Evolutionary conservation across 2,797 vertebrate genomes (phyloP).

Genomic region (Coregonus suidteri): DNA sequence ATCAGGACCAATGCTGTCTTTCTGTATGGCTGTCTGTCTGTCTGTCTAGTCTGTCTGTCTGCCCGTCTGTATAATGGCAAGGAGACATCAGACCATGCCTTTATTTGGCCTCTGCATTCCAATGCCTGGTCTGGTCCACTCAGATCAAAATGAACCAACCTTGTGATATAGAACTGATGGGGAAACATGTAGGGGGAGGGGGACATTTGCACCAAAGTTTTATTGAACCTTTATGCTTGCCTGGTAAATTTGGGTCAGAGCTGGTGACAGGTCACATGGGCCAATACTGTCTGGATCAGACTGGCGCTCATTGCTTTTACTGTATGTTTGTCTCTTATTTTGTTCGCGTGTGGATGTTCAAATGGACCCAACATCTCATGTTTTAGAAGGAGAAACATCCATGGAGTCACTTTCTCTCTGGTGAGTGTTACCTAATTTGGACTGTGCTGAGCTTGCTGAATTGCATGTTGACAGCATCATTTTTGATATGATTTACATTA

Average conservation of each 20-base stretch:
- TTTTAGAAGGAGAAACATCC: not conserved
- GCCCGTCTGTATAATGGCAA: not conserved
- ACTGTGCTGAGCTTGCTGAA: not conserved
- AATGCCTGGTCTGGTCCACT: not conserved
- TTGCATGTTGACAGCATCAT: not conserved
- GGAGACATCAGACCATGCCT: not conserved
- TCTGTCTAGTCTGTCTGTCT: not conserved
- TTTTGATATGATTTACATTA: not conserved
- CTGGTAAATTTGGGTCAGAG: conserved; percentile 66
- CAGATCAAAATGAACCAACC: not conserved
- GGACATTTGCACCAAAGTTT: conserved; percentile 8
- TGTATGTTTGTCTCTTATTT: not conserved
- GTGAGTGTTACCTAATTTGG: not conserved
- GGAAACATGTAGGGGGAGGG: no score
- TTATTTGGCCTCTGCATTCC: not conserved
- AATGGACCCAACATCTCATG: not conserved
- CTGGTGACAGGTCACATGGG: conserved; percentile 44
- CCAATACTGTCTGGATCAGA: not conserved
- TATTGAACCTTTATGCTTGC: conserved; percentile 55
- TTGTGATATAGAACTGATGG: not conserved
- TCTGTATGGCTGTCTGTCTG: not conserved
- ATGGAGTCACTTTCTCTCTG: not conserved
- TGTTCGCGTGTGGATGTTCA: not conserved
- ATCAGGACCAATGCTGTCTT: not conserved
- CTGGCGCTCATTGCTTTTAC: not conserved